These are phyloP conservation scores for Psylliodes chrysocephalus DNA, from an alignment of 2,888 invertebrate genomes.

Conservation along the genomic window DNA sequence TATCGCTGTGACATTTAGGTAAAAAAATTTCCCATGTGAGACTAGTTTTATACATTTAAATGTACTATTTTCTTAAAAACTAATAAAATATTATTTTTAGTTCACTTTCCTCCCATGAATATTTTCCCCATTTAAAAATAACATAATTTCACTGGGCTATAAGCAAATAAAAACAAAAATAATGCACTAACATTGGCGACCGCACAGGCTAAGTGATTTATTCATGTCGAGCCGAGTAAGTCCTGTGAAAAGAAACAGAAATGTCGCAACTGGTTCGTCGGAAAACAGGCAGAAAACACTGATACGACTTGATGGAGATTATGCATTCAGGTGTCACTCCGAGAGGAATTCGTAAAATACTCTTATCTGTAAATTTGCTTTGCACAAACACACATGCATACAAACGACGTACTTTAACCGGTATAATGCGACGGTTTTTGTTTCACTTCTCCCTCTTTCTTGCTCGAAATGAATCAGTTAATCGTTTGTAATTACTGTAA, in stretches of 20 bases:
- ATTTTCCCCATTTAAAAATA: too few relatives aligned
- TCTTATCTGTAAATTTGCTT: constrained; percentile 38
- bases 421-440: constrained; percentile 19
- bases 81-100: too few relatives aligned
- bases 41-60: too few relatives aligned
- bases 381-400: constrained; percentile 30
- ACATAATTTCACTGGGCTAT: constrained; percentile 7
- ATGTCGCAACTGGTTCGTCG: constrained; percentile 31
- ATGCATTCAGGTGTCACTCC: constrained; percentile 48
- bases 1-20: too few relatives aligned
- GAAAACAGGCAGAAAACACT: constrained; percentile 37
- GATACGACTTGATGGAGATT: constrained; percentile 42
- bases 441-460: constrained; percentile 17
- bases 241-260: constrained; percentile 43
- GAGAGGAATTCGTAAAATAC: constrained; percentile 33
- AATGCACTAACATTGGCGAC: constrained; percentile 31
- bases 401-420: constrained; percentile 35
- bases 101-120: too few relatives aligned
- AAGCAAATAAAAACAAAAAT: constrained; percentile 24
- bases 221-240: constrained; percentile 30
- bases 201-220: constrained; percentile 38
- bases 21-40: too few relatives aligned
- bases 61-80: too few relatives aligned
- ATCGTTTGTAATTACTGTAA: constrained; percentile 16
- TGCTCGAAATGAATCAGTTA: constrained; percentile 22